Percentiles rank a stretch among this genome's conserved stretches.
phyloP scores from a whole-genome alignment of 2,113 vertebrate species.

The Holacanthus passer region DNA sequence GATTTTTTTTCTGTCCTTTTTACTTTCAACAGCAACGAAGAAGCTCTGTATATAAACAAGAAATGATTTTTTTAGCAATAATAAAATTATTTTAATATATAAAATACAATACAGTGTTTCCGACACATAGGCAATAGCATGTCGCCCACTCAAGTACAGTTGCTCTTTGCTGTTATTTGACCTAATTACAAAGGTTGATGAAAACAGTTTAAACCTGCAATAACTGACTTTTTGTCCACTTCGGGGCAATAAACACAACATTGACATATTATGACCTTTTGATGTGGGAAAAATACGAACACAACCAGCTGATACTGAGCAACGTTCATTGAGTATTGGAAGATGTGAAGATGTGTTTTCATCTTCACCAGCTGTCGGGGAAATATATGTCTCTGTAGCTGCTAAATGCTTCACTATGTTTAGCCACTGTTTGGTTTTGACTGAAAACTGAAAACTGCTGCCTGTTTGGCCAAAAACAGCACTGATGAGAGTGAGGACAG shows the following conservation, averaged over 20 bases:
- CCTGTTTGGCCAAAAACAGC: background rate
- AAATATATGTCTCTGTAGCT: background rate
- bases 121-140: background rate
- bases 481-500: background rate
- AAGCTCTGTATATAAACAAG: constrained; percentile 24
- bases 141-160: background rate
- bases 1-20: background rate
- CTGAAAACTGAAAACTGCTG: too few species aligned
- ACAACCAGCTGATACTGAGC: background rate
- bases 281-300: background rate
- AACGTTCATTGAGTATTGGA: too few species aligned
- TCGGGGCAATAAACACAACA: background rate
- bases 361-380: too few species aligned
- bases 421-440: too few species aligned
- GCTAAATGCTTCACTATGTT: too few species aligned
- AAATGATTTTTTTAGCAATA: constrained; percentile 46
- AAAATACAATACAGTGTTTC: constrained; percentile 3
- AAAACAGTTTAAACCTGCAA: constrained; percentile 19
- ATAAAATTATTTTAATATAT: constrained; percentile 35
- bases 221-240: constrained; percentile 5
- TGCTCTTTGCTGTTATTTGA: background rate
- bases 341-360: too few species aligned
- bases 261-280: background rate
- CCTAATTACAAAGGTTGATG: background rate
- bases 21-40: constrained; percentile 18